phyloP scores from a whole-genome alignment of 2,113 vertebrate genomes.

The Brienomyrus brachyistius region DNA sequence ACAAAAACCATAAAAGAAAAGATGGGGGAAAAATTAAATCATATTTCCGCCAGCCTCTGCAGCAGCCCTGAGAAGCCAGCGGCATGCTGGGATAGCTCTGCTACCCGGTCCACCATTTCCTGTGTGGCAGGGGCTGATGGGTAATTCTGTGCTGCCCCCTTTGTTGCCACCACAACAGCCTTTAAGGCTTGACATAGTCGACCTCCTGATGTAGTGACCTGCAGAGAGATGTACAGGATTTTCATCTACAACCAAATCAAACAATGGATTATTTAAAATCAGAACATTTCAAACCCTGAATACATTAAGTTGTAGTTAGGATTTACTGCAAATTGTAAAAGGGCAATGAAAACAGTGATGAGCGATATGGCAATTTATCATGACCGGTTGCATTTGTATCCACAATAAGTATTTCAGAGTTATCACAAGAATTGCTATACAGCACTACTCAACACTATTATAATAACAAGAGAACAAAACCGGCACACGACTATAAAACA shows the following conservation, averaged over 20 bases:
- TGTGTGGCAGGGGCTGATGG: conserved; percentile 69
- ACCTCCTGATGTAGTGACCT: conserved; percentile 71
- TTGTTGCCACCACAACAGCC: conserved; percentile 75
- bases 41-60: conserved; percentile 64
- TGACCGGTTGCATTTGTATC: background rate
- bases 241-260: conserved; percentile 2
- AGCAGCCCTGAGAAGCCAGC: conserved; percentile 76
- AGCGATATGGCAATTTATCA: background rate
- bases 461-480: background rate
- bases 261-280: background rate
- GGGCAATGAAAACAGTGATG: background rate
- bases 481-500: background rate
- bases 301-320: background rate
- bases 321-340: background rate
- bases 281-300: background rate
- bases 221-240: background rate
- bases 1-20: conserved; percentile 40
- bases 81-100: conserved; percentile 72
- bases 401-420: background rate
- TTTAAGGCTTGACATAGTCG: conserved; percentile 75
- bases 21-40: conserved; percentile 53
- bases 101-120: conserved; percentile 75
- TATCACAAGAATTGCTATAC: background rate
- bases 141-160: conserved; percentile 78
- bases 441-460: background rate